Evolutionary conservation across 2,113 vertebrate genomes (phyloP).

Genomic region (Probosciger aterrimus): DNA sequence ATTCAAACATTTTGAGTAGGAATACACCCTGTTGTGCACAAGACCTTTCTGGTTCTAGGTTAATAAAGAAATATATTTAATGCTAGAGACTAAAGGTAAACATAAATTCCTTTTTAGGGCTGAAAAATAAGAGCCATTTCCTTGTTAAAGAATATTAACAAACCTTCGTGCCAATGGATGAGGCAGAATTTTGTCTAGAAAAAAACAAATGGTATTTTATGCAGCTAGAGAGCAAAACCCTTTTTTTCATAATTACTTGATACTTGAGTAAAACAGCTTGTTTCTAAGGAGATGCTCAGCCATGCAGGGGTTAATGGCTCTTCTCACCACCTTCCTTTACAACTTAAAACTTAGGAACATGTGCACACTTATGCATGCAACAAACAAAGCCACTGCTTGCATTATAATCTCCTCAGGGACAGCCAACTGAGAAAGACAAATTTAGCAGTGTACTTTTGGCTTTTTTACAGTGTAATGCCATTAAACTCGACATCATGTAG

Average conservation of each 20-base stretch:
- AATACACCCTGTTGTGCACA: accelerated
- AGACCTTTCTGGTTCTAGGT: not conserved
- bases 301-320: not conserved
- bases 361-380: not conserved
- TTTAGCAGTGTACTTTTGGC: conserved; percentile 18
- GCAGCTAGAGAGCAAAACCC: not conserved
- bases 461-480: conserved; percentile 16
- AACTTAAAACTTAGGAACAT: conserved; percentile 10
- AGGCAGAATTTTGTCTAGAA: not conserved
- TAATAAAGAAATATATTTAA: not conserved
- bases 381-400: not conserved
- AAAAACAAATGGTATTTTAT: not conserved
- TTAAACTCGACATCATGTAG: conserved; percentile 33
- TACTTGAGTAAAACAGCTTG: not conserved
- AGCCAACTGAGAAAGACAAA: conserved; percentile 30
- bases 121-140: not conserved
- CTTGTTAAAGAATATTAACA: not conserved
- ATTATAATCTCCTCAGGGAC: conserved; percentile 30
- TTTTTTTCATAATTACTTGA: not conserved
- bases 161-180: not conserved
- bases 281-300: not conserved
- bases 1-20: not conserved
- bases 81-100: not conserved
- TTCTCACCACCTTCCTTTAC: not conserved
- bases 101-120: not conserved